Evolutionary conservation across 2,888 invertebrate genomes (phyloP).

Genomic region (Camponotus fellah): DNA sequence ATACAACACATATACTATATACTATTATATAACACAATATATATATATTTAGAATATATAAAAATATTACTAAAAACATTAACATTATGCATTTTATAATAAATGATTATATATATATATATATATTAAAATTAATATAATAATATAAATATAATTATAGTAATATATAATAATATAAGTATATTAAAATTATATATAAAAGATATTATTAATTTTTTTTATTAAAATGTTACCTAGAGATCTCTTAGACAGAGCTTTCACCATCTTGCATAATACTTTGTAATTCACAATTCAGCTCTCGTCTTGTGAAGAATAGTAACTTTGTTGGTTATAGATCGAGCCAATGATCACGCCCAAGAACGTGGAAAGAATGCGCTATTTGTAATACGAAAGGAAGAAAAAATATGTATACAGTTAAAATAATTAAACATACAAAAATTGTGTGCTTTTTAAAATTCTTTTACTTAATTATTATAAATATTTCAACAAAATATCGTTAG

Average conservation of each 20-base stretch:
- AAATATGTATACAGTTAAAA: not conserved
- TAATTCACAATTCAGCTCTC: not conserved
- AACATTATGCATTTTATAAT: no score
- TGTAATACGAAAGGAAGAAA: not conserved
- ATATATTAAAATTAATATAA: no score
- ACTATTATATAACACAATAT: no score
- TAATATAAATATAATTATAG: no score
- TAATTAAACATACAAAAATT: not conserved
- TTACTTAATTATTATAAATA: not conserved
- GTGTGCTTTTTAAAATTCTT: not conserved
- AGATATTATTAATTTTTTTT: not conserved
- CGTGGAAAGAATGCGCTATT: not conserved
- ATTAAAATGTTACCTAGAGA: not conserved
- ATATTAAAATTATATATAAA: no score
- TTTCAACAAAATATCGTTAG: not conserved
- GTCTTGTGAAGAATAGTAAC: constrained; percentile 1
- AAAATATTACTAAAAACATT: no score
- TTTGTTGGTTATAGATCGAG: not conserved
- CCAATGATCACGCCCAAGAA: not conserved
- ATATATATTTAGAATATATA: no score
- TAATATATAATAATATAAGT: no score
- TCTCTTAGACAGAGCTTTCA: not conserved
- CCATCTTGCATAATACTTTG: not conserved
- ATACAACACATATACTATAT: no score
- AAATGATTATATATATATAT: no score